phyloP scores from a whole-genome alignment of 1,140 invertebrate genomes.

The Condylostylus longicornis region DNA sequence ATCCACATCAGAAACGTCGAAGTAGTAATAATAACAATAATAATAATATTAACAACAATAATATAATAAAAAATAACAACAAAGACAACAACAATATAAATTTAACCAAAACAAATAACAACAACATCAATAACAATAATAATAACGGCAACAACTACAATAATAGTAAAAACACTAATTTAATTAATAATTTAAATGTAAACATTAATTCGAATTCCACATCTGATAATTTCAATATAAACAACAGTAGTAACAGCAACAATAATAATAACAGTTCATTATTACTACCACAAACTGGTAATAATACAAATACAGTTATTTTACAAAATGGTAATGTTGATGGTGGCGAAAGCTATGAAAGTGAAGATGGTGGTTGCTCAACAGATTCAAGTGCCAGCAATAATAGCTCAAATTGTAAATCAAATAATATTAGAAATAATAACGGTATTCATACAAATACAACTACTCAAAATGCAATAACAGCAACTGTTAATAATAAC shows the following conservation, averaged over 20 bases:
- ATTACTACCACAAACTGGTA: no score
- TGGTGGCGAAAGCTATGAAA: constrained; percentile 27
- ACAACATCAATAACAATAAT: constrained; percentile 29
- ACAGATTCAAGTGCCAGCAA: constrained; percentile 23
- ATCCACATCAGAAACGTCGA: constrained; percentile 25
- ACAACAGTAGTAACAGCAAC: constrained; percentile 5
- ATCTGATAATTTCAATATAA: constrained; percentile 2
- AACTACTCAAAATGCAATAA: constrained; percentile 18
- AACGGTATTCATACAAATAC: constrained; percentile 10
- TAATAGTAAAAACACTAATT: constrained; percentile 33
- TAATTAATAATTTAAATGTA: constrained; percentile 32
- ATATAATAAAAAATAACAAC: constrained; percentile 32
- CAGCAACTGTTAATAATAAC: constrained; percentile 8
- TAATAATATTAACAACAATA: constrained; percentile 13
- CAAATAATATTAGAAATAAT: constrained; percentile 12
- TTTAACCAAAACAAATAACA: constrained; percentile 34
- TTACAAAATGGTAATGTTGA: constrained; percentile 4
- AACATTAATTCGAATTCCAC: no score
- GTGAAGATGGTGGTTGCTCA: constrained; percentile 26
- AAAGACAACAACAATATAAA: constrained; percentile 21
- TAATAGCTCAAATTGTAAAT: constrained; percentile 12
- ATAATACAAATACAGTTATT: no score
- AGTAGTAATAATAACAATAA: constrained; percentile 4
- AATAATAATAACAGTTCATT: constrained; percentile 4
- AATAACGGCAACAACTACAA: constrained; percentile 32